phyloP scores from a whole-genome alignment of 2,888 invertebrate species.

The Ormyrus rosae region DNA sequence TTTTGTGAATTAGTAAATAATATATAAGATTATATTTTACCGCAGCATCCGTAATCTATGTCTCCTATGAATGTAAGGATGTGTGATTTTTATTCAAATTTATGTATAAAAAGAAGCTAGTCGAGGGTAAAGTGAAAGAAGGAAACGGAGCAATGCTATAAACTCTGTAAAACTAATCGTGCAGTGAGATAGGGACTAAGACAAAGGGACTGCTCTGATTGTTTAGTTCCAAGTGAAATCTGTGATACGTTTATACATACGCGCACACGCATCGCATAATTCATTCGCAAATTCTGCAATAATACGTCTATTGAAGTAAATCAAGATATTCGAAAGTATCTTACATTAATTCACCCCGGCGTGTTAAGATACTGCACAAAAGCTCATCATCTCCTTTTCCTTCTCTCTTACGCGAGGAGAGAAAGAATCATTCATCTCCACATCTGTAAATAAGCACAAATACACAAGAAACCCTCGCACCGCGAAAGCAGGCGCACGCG shows the following conservation, averaged over 20 bases:
- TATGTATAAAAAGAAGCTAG: neutral
- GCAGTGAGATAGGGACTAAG: neutral
- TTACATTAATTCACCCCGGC: neutral
- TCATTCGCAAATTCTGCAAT: neutral
- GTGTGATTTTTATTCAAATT: no score
- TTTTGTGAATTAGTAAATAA: no score
- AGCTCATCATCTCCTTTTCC: neutral
- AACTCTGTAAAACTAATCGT: neutral
- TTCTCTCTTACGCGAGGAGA: neutral
- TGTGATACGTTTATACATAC: conserved; percentile 68
- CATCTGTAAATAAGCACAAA: no score
- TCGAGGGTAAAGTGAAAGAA: conserved; percentile 9
- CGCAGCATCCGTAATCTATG: neutral
- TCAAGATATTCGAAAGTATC: neutral
- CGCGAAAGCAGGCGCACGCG: no score
- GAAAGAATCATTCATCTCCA: neutral
- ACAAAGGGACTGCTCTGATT: conserved; percentile 48
- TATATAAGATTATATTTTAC: no score
- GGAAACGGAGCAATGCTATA: no score
- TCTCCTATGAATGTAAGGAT: neutral
- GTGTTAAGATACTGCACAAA: neutral
- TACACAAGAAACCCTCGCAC: no score
- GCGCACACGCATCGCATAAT: conserved; percentile 30
- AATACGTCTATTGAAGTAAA: neutral
- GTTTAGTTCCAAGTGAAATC: conserved; percentile 69